Base-by-base conservation (phyloP, 2,797 vertebrate species). In the Onychomys arenicola region DNA sequence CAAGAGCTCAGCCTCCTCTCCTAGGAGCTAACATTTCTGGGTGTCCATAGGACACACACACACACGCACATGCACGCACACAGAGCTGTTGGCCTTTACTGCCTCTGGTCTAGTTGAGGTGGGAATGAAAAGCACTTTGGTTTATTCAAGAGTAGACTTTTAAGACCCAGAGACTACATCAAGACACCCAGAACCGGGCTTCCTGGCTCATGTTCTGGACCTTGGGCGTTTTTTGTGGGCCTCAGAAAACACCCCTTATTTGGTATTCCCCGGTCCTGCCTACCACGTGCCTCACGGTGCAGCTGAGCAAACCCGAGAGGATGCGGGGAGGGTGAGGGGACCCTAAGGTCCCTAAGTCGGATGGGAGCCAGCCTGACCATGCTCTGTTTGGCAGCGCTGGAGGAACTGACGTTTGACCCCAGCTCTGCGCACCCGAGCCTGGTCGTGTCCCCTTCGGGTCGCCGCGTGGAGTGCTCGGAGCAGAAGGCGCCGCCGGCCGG, bases 351-450 rank as follows among this genome's bases (percentile, higher is more conserved):
- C 1, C 9, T 17, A 49, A 29, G 10, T 4, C 2, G 84, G 55
- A 11, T 43, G 87, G 73, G n/a, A 23, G 49, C 29, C 21, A 40
- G 77, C 89, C 90, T 89, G 43, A 77, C 23, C 1, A 0, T 5
- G 16, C 7, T 78, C 29, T 75, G 40, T 65, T 57, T 14, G 8
- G 63, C 84, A 98, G 98, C 43, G 4, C 52, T 96, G 92, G 97
- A 97, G 80, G 96, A 98, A 65, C 96, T 98, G 94, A 98, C 97
- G 6, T 97, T 98, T 9, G 98, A 98, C 89, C 95, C 98, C 0
- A 97, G 97, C 96, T 96, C 98, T 0, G 98, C 98, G 8, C 98
- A 98, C 91, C 98, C 98, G 37, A 98, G 98, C 94, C 97, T 98
- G 73, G 95, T 98, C 83, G 93, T 98, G 57, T 97, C 98, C 0